These are phyloP conservation scores for Lates calcarifer DNA, from an alignment of 2,113 vertebrate species.

Conservation along the genomic window DNA sequence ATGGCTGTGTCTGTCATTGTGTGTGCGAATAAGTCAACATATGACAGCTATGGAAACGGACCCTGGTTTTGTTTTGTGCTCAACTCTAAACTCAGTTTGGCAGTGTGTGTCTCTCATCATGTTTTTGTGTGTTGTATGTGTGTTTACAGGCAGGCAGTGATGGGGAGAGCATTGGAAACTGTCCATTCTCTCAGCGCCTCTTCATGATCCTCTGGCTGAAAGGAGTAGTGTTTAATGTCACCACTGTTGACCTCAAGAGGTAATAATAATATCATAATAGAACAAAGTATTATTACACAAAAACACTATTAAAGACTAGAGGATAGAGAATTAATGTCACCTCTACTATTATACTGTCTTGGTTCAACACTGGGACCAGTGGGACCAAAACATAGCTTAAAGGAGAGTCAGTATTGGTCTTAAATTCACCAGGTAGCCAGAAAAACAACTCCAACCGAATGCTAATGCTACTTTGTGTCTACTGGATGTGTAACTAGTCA, in stretches of 20 bases:
- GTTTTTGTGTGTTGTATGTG: conserved; percentile 49
- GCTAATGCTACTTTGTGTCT: too few species aligned
- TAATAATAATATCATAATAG: conserved; percentile 64
- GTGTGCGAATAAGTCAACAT: neutral
- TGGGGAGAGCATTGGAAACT: conserved; percentile 98
- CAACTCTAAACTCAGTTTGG: neutral
- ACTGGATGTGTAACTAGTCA: too few species aligned
- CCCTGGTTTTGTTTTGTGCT: neutral
- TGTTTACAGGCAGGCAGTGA: conserved; percentile 90
- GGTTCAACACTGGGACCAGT: too few species aligned
- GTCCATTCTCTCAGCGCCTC: conserved; percentile 96
- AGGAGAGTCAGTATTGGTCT: too few species aligned
- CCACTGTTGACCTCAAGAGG: conserved; percentile 98
- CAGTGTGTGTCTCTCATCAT: neutral
- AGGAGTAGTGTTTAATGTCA: conserved; percentile 98
- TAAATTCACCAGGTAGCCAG: too few species aligned
- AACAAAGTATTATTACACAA: neutral
- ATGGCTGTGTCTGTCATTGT: neutral
- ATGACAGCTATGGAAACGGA: neutral
- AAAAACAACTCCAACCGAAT: too few species aligned
- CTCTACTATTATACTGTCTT: neutral
- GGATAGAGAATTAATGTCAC: neutral
- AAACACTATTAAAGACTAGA: neutral
- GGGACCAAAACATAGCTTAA: too few species aligned
- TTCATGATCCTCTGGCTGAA: conserved; percentile 99